A percentile compares a stretch with the other conserved stretches of the same genome.
These are phyloP conservation scores for Tragelaphus imberbis DNA, from an alignment of 2,113 vertebrate species.

Conservation along the genomic window DNA sequence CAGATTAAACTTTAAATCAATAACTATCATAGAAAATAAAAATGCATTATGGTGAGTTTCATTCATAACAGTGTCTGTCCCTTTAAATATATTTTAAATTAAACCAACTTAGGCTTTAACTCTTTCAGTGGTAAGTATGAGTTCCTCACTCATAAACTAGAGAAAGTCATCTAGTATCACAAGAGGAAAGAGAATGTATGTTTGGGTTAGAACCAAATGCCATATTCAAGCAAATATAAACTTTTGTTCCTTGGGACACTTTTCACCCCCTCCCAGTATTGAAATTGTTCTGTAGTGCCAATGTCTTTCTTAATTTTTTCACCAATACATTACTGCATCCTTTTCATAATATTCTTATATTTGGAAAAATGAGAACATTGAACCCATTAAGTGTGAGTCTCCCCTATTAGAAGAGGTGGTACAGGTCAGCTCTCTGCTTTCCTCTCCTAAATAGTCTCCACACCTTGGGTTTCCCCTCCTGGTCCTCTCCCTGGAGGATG, in stretches of 20 bases:
- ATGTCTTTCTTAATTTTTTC: neutral
- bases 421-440: neutral
- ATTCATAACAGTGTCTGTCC: neutral
- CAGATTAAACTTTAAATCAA: neutral
- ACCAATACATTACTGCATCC: neutral
- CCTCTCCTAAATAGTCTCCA: neutral
- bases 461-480: neutral
- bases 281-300: neutral
- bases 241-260: neutral
- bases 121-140: neutral
- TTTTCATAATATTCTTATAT: neutral
- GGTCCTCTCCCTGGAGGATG: neutral
- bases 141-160: neutral
- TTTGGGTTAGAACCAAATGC: neutral
- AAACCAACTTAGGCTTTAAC: neutral
- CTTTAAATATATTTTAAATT: conserved; percentile 17
- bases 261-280: neutral
- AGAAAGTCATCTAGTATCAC: neutral
- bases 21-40: neutral
- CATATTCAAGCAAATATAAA: neutral
- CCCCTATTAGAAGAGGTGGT: neutral
- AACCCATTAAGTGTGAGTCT: neutral
- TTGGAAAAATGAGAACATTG: neutral
- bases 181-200: neutral
- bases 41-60: neutral